phyloP scores from a whole-genome alignment of 2,888 invertebrate genomes.

The Amphiduros pacificus region DNA sequence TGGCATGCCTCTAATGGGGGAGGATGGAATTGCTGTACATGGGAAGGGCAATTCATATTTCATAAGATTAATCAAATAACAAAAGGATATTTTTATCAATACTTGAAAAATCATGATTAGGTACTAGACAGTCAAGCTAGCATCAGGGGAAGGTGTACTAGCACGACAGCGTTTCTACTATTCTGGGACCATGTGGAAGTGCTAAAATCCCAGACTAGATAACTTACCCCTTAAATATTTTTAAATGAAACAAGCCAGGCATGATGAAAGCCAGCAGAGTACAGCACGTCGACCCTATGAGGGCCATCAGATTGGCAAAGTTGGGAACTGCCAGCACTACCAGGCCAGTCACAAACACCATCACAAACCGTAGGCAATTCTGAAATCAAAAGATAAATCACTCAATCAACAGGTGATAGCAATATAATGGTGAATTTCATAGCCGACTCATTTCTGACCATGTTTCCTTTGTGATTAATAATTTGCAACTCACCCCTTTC shows the following conservation, averaged over 20 bases:
- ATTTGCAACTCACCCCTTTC: slow-evolving; percentile 47
- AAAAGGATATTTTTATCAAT: too few relatives aligned
- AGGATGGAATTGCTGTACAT: too few relatives aligned
- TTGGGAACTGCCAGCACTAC: slow-evolving; percentile 59
- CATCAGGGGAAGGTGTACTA: neutral
- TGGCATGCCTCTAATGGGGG: too few relatives aligned
- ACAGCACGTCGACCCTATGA: slow-evolving; percentile 61
- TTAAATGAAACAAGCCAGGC: slow-evolving; percentile 59
- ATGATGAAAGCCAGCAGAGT: slow-evolving; percentile 60
- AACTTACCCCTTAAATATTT: slow-evolving; percentile 51
- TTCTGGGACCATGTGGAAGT: too few relatives aligned
- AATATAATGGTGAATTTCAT: neutral
- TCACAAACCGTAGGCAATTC: slow-evolving; percentile 55
- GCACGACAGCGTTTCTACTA: neutral
- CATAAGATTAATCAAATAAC: too few relatives aligned
- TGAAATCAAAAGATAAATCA: slow-evolving; percentile 34
- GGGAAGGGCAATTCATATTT: too few relatives aligned
- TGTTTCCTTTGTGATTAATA: neutral
- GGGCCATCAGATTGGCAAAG: slow-evolving; percentile 61
- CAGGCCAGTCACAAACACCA: slow-evolving; percentile 57
- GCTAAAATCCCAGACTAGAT: neutral
- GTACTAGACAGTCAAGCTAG: neutral
- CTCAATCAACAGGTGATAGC: neutral
- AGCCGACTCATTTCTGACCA: neutral
- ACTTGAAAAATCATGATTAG: neutral